Percentiles rank a stretch among this genome's conserved stretches.
Evolutionary conservation across 1,140 invertebrate genomes (phyloP).

Genomic region (Bilobella aurantiaca): DNA sequence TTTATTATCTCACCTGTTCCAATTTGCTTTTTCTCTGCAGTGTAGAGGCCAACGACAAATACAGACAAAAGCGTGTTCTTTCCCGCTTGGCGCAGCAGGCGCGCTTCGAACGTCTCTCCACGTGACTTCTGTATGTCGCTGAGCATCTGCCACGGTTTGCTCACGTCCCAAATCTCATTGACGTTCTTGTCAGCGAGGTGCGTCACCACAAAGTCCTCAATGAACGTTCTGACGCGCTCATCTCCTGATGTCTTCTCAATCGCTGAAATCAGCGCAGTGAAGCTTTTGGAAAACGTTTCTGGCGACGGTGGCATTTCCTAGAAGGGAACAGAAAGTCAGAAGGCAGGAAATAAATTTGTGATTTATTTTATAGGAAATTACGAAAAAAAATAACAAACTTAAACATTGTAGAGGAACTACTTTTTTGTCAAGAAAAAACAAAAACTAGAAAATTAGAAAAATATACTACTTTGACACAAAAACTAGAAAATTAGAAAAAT

Average conservation of each 20-base stretch:
- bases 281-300: constrained; percentile 57
- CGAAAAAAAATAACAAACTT: constrained; percentile 19
- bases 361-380: background rate
- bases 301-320: constrained; percentile 65
- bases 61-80: constrained; percentile 64
- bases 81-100: constrained; percentile 65
- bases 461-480: no score
- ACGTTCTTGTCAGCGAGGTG: constrained; percentile 70
- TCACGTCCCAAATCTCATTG: constrained; percentile 66
- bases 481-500: no score
- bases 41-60: constrained; percentile 75
- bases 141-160: constrained; percentile 62
- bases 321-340: constrained; percentile 34
- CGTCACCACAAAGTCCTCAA: constrained; percentile 74
- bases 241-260: constrained; percentile 53
- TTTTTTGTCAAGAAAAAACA: no score
- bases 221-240: constrained; percentile 57
- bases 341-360: constrained; percentile 16
- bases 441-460: no score
- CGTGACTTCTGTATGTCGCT: constrained; percentile 47
- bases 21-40: constrained; percentile 62
- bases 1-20: constrained; percentile 55
- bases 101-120: constrained; percentile 56
- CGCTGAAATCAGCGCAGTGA: constrained; percentile 72
- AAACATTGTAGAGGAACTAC: no score